phyloP scores from a whole-genome alignment of 2,888 invertebrate species.

The Ochropleura plecta region DNA sequence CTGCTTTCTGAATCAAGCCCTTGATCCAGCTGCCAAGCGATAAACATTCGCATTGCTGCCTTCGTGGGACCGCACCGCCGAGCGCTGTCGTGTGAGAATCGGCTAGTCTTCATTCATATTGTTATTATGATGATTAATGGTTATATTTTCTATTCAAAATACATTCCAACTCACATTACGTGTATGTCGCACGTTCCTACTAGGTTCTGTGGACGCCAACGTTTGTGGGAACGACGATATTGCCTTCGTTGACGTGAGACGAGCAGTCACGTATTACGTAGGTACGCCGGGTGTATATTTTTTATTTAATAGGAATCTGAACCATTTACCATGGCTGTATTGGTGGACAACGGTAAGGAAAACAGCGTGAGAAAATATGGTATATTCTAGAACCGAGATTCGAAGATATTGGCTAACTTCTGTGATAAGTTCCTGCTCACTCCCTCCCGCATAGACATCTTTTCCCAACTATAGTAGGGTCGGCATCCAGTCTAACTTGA shows the following conservation, averaged over 20 bases:
- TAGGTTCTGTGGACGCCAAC: background rate
- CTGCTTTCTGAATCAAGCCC: too few species aligned
- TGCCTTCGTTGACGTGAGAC: constrained; percentile 19
- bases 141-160: background rate
- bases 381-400: background rate
- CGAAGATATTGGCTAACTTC: background rate
- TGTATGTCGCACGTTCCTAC: background rate
- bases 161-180: background rate
- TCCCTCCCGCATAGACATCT: background rate
- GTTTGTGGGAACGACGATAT: background rate
- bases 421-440: background rate
- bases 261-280: constrained; percentile 38
- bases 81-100: background rate
- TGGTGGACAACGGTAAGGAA: background rate
- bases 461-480: too few species aligned
- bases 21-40: too few species aligned
- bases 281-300: constrained; percentile 6
- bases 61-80: background rate
- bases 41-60: too few species aligned
- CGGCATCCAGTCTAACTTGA: too few species aligned
- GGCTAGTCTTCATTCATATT: background rate
- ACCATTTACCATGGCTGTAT: constrained; percentile 9
- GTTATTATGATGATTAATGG: background rate
- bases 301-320: constrained; percentile 27
- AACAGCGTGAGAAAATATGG: background rate